Base-by-base conservation (phyloP, 2,113 vertebrate species). In the Vulpes vulpes region DNA sequence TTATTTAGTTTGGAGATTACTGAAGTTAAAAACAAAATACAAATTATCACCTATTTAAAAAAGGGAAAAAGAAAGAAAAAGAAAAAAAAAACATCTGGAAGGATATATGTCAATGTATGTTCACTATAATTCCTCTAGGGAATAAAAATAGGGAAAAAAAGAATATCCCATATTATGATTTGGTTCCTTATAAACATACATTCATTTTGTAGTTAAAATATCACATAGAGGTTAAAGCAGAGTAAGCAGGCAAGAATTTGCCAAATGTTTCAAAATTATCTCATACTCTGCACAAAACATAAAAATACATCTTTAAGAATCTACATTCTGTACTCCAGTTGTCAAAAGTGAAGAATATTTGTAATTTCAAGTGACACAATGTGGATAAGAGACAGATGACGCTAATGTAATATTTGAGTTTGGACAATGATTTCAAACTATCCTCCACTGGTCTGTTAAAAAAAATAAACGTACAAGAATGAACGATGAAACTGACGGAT, bases 301-400 rank as follows among this genome's bases (percentile, higher is more conserved):
- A 76, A 65, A 93, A 93, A 53, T 25, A 22, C 89, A 51, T 57
- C 11, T 87, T 92, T 84, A 88, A 93, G 67, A 73, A 1, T 73
- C 51, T 30, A 53, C 11, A 51, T 53, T 94, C 43, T 53, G 3
- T 91, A 23, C 38, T 94, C n/a, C 93, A 73, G 38, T 91, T 95
- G 71, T 93, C 94, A 94, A 94, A 88, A 85, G 23, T 96, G 88
- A 98, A 64, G 96, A 94, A 64, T 95, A 92, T 53, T 91, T 96
- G 55, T 91, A 95, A 95, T 96, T 95, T 95, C 62, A 83, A 87
- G 9, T 89, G 65, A 79, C 38, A 85, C 32, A 79, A 76, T 86
- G 57, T 93, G 11, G 23, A 38, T 90, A 93, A 93, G 67, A 97
- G 79, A 93, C 51, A 80, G 57, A 90, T 87, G 60, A 96, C 64